phyloP scores from a whole-genome alignment of 35 echinoderm and acorn worm species.

The Strongylocentrotus purpuratus region DNA sequence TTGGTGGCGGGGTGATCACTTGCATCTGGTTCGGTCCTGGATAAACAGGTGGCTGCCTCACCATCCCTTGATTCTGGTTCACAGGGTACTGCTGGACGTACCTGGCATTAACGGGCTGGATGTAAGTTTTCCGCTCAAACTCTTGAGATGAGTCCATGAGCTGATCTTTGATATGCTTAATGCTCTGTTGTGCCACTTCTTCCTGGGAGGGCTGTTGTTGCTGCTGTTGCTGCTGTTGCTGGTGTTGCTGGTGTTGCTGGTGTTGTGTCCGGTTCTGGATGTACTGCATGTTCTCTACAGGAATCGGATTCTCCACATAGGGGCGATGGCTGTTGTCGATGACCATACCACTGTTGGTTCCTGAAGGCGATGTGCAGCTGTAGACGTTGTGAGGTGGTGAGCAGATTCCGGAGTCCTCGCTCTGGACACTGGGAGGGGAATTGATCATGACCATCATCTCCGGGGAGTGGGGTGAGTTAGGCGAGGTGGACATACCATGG shows the following conservation, averaged over 20 bases:
- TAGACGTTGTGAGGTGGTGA: constrained; percentile 26
- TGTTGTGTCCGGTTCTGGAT: background rate
- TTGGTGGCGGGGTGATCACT: background rate
- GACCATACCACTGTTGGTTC: constrained; percentile 32
- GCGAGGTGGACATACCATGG: constrained; percentile 24
- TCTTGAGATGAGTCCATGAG: background rate
- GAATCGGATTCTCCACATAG: background rate
- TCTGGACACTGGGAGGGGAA: constrained; percentile 10
- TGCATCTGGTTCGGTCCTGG: background rate
- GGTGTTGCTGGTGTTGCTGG: too few species aligned
- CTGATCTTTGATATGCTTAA: background rate
- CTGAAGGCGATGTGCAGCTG: background rate
- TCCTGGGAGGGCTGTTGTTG: background rate
- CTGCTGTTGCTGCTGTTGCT: too few species aligned
- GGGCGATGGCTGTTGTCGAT: background rate
- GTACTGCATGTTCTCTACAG: background rate
- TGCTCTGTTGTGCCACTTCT: background rate
- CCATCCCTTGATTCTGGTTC: background rate
- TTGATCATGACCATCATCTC: background rate
- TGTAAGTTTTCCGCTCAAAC: background rate
- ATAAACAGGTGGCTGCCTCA: background rate
- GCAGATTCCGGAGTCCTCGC: constrained; percentile 4
- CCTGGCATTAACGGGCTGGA: background rate
- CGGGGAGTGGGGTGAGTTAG: background rate
- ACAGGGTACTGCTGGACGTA: background rate